Evolutionary conservation across 2,113 vertebrate genomes (phyloP).

Genomic region (Erinaceus europaeus): DNA sequence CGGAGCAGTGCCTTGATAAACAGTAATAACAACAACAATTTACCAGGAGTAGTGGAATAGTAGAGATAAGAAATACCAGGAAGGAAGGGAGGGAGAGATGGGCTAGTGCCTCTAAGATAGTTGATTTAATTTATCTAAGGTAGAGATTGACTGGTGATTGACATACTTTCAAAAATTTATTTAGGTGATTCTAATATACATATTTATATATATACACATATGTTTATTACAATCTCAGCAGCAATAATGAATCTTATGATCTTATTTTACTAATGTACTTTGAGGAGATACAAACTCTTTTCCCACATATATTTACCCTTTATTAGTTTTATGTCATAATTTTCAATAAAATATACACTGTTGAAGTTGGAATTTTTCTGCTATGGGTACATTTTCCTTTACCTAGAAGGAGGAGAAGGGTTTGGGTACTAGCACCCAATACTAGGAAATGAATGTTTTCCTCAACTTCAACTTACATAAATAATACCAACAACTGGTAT

Average conservation of each 20-base stretch:
- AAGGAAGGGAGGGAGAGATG: neutral
- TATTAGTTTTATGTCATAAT: neutral
- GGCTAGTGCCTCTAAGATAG: no score
- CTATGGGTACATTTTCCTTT: neutral
- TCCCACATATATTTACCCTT: neutral
- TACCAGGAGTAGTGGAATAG: no score
- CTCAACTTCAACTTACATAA: neutral
- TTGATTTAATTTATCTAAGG: no score
- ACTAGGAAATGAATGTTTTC: neutral
- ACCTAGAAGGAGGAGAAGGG: neutral
- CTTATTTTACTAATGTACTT: neutral
- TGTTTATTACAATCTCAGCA: no score
- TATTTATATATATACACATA: no score
- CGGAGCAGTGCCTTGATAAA: no score
- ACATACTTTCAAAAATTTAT: neutral
- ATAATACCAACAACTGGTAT: neutral
- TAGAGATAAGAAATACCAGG: no score
- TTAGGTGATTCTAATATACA: neutral
- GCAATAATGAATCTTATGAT: neutral
- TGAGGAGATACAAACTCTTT: neutral
- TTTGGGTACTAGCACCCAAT: neutral
- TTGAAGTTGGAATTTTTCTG: neutral
- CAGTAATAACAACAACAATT: no score
- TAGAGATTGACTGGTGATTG: no score
- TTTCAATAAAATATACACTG: neutral